Evolutionary conservation across 35 echinoderm and acorn worm genomes (phyloP), one percentile per base, ranked within the genome.

Genomic region (Heliocidaris erythrogramma): DNA sequence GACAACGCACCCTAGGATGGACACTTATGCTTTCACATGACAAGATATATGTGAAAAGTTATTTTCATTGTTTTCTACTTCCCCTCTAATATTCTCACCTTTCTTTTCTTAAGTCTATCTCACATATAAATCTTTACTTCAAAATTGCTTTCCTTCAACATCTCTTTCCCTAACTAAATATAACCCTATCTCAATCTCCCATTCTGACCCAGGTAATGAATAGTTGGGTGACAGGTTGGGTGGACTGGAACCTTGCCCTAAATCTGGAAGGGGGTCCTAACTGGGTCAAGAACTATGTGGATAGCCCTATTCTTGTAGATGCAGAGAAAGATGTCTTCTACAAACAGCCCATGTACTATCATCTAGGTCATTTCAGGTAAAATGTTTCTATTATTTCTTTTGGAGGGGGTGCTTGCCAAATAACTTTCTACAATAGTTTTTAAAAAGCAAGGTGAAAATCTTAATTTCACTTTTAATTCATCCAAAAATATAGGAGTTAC

Each of bases 321-420:
- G 94, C 96, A 5, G 56, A 96, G 12, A 78, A 96, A 7, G 96
- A 99, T 88, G 90, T 94, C 48, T 97, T 99, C 69, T 99, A 99
- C 86, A 99, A 99, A 93, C 98, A 99, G 88, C 98, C 98, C 2
- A 99, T 99, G 98, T 99, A 91, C 87, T 99, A 99, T 87, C 98
- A 99, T 60, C 93, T 99, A 13, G 98, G 95, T 30, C 98, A 99
- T 94, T 99, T 99, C 53, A 99, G 98, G 98, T 99, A 93, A 92
- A 85, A 60, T 12, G 8, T 29, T 32, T 21, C 17, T 5, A 1
- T 48, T 14, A 27, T 17, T n/a, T n/a, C n/a, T n/a, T n/a, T n/a
- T n/a, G n/a, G n/a, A n/a, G n/a, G n/a, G n/a, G n/a, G n/a, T n/a
- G n/a, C n/a, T n/a, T n/a, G n/a, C n/a, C n/a, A n/a, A n/a, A n/a